Conservation (phyloP, 2,888 invertebrate species). For the Lasioglossum vierecki region DNA sequence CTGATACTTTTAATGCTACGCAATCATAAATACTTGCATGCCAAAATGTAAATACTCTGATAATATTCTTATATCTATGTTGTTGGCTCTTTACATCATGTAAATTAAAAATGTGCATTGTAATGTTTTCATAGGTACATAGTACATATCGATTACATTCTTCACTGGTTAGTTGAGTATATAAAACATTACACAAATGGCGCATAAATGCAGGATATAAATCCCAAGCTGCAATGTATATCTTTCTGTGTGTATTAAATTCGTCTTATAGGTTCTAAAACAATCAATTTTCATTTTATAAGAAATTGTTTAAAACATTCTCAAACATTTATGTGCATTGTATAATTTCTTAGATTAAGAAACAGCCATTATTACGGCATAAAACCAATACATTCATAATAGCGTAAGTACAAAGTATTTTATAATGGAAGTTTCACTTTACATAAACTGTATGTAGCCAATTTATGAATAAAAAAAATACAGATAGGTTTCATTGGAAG, state of each 20-base stretch:
- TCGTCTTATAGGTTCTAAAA: conserved; percentile 25
- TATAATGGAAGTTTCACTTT: conserved; percentile 50
- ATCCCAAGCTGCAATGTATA: conserved; percentile 33
- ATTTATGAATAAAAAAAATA: conserved; percentile 58
- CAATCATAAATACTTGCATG: conserved; percentile 39
- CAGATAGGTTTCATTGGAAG: conserved; percentile 33
- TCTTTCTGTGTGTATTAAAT: conserved; percentile 22
- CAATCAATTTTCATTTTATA: conserved; percentile 24
- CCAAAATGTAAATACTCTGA: conserved; percentile 37
- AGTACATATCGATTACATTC: conserved; percentile 46
- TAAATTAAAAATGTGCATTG: conserved; percentile 31
- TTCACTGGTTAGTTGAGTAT: conserved; percentile 22
- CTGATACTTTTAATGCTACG: conserved; percentile 15
- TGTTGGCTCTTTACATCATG: conserved; percentile 43
- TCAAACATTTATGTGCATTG: conserved; percentile 41
- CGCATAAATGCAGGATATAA: conserved; percentile 43
- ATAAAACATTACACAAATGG: conserved; percentile 31
- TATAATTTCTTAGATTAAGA: conserved; percentile 55
- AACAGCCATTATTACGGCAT: conserved; percentile 47
- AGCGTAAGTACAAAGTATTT: conserved; percentile 43
- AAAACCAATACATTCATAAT: conserved; percentile 47
- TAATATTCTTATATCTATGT: conserved; percentile 49
- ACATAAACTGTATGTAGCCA: conserved; percentile 44
- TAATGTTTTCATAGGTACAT: conserved; percentile 40
- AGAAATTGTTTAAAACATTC: conserved; percentile 43